A percentile compares a stretch with the other conserved stretches of the same genome.
Evolutionary conservation across 1,140 invertebrate genomes (phyloP).

Genomic region (Geopemphigus sp.): DNA sequence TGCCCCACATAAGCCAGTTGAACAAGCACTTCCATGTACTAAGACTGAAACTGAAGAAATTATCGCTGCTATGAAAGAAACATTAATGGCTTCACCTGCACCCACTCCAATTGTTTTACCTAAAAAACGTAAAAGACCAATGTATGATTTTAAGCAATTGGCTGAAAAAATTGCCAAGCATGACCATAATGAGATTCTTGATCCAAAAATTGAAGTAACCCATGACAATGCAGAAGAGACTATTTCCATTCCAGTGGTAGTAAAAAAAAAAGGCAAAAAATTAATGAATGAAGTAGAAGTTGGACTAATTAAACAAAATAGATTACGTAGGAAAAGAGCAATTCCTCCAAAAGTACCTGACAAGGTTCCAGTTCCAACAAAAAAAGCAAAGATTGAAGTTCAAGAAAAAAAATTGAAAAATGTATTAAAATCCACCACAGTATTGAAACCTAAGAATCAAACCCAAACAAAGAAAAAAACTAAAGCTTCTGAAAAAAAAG

Average conservation of each 20-base stretch:
- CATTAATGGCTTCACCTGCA: constrained; percentile 45
- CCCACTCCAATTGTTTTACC: constrained; percentile 19
- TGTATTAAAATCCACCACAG: background rate
- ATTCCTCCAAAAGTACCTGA: background rate
- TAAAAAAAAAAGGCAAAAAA: constrained; percentile 37
- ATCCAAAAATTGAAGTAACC: background rate
- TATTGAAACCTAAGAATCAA: background rate
- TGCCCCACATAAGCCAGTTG: constrained; percentile 8
- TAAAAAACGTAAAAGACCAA: constrained; percentile 34
- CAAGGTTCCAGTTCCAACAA: constrained; percentile 13
- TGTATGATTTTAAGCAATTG: constrained; percentile 28
- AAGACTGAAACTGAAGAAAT: constrained; percentile 50
- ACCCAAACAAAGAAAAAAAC: background rate
- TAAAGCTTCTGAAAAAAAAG: background rate
- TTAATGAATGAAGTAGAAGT: constrained; percentile 39
- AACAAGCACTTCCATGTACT: constrained; percentile 6
- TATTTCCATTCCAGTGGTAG: background rate
- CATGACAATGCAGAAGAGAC: background rate
- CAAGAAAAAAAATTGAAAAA: background rate
- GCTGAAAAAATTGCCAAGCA: constrained; percentile 44
- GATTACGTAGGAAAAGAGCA: constrained; percentile 25
- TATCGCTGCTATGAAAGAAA: constrained; percentile 51
- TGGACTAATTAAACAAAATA: constrained; percentile 37
- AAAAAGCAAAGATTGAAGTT: constrained; percentile 30
- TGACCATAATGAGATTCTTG: constrained; percentile 44